Evolutionary conservation across 2,113 vertebrate species (phyloP).

Genomic region (Trematocara stigmaticum): DNA sequence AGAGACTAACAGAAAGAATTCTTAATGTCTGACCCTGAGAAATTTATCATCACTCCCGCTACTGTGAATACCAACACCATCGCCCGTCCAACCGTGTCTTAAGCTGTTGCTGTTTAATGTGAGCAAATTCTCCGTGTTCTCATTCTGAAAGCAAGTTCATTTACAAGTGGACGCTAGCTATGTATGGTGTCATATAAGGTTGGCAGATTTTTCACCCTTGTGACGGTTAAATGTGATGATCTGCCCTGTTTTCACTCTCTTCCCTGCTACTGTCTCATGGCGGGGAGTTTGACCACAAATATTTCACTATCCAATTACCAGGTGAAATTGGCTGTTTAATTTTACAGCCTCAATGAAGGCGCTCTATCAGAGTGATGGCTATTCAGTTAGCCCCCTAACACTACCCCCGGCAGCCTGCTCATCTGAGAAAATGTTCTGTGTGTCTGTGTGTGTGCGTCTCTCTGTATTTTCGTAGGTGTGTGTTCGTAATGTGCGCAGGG

Average conservation of each 20-base stretch:
- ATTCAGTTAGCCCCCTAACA: conserved; percentile 42
- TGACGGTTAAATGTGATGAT: conserved; percentile 4
- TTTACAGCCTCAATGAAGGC: conserved; percentile 53
- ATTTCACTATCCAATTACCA: conserved; percentile 65
- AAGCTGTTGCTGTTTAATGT: not conserved
- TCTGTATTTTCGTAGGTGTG: not conserved
- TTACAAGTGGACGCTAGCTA: not conserved
- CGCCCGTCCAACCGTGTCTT: not conserved
- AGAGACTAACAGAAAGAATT: conserved; percentile 55
- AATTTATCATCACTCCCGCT: conserved; percentile 3
- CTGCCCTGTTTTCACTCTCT: conserved; percentile 15
- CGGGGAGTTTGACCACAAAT: conserved; percentile 41
- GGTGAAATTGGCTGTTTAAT: conserved; percentile 70
- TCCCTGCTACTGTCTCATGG: conserved; percentile 32
- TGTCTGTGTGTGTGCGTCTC: not conserved
- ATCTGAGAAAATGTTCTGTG: conserved; percentile 34
- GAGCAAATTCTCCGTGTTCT: not conserved
- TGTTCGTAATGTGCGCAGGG: not conserved
- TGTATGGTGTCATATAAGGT: not conserved
- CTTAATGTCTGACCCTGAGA: conserved; percentile 54
- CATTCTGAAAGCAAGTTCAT: not conserved
- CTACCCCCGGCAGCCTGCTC: conserved; percentile 30
- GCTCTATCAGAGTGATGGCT: conserved; percentile 45
- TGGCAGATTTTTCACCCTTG: not conserved
- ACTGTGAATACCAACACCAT: conserved; percentile 31